phyloP scores from a whole-genome alignment of 2,888 invertebrate species.

The Polyommatus icarus region DNA sequence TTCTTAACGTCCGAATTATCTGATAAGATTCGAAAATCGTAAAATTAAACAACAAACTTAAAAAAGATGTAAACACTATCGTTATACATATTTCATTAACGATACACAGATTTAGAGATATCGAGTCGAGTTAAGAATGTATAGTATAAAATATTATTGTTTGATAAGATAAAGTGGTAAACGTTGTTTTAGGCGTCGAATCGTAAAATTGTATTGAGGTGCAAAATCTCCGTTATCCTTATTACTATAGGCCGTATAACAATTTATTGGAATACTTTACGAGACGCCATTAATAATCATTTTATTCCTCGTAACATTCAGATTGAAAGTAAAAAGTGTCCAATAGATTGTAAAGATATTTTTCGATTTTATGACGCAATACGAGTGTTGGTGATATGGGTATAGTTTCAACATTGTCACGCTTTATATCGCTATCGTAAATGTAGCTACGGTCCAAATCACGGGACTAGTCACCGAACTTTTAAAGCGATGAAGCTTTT shows the following conservation, averaged over 20 bases:
- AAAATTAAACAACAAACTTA: conserved; percentile 1
- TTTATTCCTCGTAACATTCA: conserved; percentile 28
- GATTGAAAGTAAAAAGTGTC: conserved; percentile 28
- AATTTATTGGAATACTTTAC: conserved; percentile 29
- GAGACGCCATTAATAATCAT: conserved; percentile 25
- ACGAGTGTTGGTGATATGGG: neutral
- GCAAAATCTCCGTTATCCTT: conserved; percentile 51
- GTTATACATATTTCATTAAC: conserved; percentile 7
- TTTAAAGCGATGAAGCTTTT: no score
- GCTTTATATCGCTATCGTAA: neutral
- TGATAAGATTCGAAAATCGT: conserved; percentile 12
- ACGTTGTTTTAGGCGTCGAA: conserved; percentile 54
- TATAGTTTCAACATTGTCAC: conserved; percentile 8
- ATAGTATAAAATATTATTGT: conserved; percentile 27
- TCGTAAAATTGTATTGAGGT: conserved; percentile 54
- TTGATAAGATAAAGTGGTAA: conserved; percentile 44
- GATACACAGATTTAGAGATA: conserved; percentile 26
- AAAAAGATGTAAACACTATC: conserved; percentile 21
- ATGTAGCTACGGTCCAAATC: neutral
- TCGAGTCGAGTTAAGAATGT: conserved; percentile 1
- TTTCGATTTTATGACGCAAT: conserved; percentile 7
- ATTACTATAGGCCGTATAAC: conserved; percentile 41
- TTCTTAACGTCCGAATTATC: neutral
- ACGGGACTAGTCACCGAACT: neutral
- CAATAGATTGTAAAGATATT: conserved; percentile 17